Base-by-base conservation (phyloP, 2,888 invertebrate genomes). In the Entomobrya multifasciata region DNA sequence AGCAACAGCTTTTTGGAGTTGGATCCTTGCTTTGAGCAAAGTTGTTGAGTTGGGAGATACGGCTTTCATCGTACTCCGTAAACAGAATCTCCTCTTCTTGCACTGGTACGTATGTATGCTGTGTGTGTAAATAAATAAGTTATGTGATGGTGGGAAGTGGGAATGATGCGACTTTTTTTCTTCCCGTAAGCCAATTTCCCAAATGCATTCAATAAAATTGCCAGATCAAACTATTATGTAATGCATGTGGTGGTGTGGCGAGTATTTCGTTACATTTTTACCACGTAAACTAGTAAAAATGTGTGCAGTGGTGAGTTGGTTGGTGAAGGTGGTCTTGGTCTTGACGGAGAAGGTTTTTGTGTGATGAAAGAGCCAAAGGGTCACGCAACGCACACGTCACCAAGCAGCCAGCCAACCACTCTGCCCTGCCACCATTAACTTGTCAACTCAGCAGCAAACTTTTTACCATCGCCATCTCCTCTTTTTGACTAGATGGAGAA, bases 21-120 rank as follows among this genome's bases (percentile, higher is more conserved):
- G 84, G 84, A 47, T 90, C n/a, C 76, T 90, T 1, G 74, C 87
- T 5, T 27, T 89, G 30, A 88, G 88, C 17, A 90, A 90, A 82
- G 77, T 90, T n/a, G 77, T 90, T 20, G 90, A 90, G 41, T 78
- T 90, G 62, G 90, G 90, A 13, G 90, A 90, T 65, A 90, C 90
- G 17, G 89, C 88, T 3, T 90, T 90, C 52, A 88, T 90, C 76
- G 89, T 90, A 20, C 78, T 90, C 11, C 79, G 90, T 27, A 90
- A 90, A 49, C 88, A 90, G 55, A 90, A 90, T 76, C 87, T 90
- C 27, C 60, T 90, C 17, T 90, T 90, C 36, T 57, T 90, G 30
- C 90, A 90, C 60, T 90, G 90, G 90, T 87, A 72, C 20, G 55
- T 62, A 13, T 65, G 22, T 25, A 15, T 25, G 6, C 25, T 57